These are phyloP conservation scores for Aplocera efformata DNA, from an alignment of 2,888 invertebrate species.

Conservation along the genomic window DNA sequence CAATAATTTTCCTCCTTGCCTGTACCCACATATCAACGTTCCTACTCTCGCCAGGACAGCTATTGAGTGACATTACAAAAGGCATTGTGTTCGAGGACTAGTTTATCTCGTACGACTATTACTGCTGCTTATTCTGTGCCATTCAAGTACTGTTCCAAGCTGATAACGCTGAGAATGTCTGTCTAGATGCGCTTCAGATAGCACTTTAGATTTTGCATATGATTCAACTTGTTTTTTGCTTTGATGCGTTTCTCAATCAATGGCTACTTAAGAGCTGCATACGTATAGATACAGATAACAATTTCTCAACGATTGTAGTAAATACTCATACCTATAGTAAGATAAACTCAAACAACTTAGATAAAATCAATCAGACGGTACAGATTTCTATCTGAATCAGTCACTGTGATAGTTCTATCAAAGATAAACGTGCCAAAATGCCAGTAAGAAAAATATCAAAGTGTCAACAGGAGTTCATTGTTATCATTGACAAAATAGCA, in stretches of 20 bases:
- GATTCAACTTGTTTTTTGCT: neutral
- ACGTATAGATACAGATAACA: too few relatives aligned
- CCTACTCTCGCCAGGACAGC: constrained; percentile 40
- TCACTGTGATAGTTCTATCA: constrained; percentile 1
- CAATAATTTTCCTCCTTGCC: constrained; percentile 16
- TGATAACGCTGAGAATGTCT: constrained; percentile 57
- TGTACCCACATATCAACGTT: constrained; percentile 20
- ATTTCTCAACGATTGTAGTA: too few relatives aligned
- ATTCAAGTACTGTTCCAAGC: constrained; percentile 63
- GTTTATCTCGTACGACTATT: constrained; percentile 59
- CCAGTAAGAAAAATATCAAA: constrained; percentile 54
- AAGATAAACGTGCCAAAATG: constrained; percentile 37
- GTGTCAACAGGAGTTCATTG: constrained; percentile 45
- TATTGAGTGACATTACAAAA: constrained; percentile 67
- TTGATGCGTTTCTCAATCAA: too few relatives aligned
- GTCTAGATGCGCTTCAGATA: constrained; percentile 29
- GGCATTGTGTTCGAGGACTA: constrained; percentile 63
- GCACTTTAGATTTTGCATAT: constrained; percentile 19
- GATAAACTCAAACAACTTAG: too few relatives aligned
- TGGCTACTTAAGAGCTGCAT: too few relatives aligned
- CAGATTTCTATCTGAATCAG: constrained; percentile 3
- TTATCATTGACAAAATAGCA: constrained; percentile 49
- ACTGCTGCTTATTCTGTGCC: constrained; percentile 15
- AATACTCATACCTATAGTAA: too few relatives aligned
- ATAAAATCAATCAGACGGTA: too few relatives aligned